phyloP scores from a whole-genome alignment of 2,888 invertebrate genomes.

The Lycophotia porphyrea region DNA sequence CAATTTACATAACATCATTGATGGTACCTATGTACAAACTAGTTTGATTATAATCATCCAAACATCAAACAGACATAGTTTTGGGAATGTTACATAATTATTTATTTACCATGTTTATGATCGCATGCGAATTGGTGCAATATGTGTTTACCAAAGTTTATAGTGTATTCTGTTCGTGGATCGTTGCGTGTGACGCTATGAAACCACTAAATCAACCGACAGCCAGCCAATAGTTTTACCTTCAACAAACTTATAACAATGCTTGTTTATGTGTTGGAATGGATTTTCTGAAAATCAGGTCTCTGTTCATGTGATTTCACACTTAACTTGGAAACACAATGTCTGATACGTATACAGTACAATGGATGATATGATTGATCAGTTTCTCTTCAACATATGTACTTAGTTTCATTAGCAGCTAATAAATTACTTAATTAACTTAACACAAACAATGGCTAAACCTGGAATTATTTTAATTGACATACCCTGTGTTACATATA shows the following conservation, averaged over 20 bases:
- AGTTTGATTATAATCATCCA: conserved; percentile 36
- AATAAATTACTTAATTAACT: conserved; percentile 52
- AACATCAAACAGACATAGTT: conserved; percentile 31
- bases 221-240: background rate
- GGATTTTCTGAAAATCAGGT: background rate
- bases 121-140: conserved; percentile 2
- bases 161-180: conserved; percentile 14
- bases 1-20: conserved; percentile 42
- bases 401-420: conserved; percentile 1
- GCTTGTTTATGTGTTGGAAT: background rate
- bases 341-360: background rate
- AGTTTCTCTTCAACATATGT: background rate
- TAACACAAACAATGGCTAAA: conserved; percentile 36
- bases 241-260: conserved; percentile 21
- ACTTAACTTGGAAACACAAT: background rate
- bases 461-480: conserved; percentile 4
- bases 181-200: background rate
- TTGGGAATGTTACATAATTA: conserved; percentile 36
- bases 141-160: conserved; percentile 7
- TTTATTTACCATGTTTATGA: conserved; percentile 10
- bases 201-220: conserved; percentile 5
- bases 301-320: background rate
- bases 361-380: background rate
- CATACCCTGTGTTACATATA: background rate
- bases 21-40: conserved; percentile 30